These are phyloP conservation scores for Junco hyemalis DNA, from an alignment of 2,113 vertebrate genomes.

Conservation along the genomic window DNA sequence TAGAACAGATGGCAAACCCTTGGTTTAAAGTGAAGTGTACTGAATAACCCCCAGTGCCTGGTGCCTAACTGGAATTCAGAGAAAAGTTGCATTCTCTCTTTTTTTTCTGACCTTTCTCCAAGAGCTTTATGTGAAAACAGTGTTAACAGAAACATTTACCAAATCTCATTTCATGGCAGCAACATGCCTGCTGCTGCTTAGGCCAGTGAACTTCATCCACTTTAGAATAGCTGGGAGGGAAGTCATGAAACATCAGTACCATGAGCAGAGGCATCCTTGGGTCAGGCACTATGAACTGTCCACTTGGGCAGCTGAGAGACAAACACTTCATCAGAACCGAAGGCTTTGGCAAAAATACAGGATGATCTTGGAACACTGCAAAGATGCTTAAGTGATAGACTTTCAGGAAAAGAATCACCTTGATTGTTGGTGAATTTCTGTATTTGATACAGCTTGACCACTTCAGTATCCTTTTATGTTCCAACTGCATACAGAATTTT, in stretches of 20 bases:
- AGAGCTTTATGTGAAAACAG: neutral
- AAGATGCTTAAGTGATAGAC: neutral
- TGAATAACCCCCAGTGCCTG: neutral
- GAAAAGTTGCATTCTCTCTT: neutral
- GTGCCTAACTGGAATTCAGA: neutral
- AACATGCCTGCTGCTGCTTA: neutral
- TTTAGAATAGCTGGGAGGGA: neutral
- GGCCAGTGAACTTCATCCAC: neutral
- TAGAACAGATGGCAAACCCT: conserved; percentile 57
- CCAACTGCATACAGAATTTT: neutral
- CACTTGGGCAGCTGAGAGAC: neutral
- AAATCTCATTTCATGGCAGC: neutral
- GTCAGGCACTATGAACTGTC: neutral
- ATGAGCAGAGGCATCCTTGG: neutral
- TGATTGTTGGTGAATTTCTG: neutral
- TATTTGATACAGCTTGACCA: neutral
- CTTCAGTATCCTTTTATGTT: neutral
- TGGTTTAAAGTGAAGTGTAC: neutral
- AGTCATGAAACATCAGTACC: neutral
- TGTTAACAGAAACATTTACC: neutral
- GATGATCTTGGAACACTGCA: neutral
- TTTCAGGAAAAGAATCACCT: neutral
- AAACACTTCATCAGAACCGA: neutral
- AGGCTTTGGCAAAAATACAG: neutral
- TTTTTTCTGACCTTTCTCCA: neutral